These are phyloP conservation scores for Epizoanthus illoricatus DNA, from an alignment of 92 coral and sea anemone species.

Conservation along the genomic window DNA sequence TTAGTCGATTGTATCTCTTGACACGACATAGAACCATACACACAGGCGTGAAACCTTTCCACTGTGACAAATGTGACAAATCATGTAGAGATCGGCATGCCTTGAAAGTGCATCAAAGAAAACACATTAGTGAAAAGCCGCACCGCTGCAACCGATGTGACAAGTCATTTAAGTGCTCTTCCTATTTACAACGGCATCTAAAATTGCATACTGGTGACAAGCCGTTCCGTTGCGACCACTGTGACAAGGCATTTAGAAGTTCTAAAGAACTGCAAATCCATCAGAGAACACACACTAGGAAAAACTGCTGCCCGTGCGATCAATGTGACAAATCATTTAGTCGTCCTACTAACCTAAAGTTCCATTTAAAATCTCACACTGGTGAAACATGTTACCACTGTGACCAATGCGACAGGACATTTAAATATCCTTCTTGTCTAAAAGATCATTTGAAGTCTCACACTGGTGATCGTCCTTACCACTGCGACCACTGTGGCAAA, in stretches of 20 bases:
- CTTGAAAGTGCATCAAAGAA: constrained; percentile 8
- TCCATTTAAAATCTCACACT: too few relatives aligned
- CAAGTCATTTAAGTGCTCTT: neutral
- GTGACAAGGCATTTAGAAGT: constrained; percentile 53
- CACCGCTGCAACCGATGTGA: neutral
- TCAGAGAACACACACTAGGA: constrained; percentile 47
- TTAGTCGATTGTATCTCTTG: too few relatives aligned
- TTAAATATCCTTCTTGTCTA: neutral
- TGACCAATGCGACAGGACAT: too few relatives aligned
- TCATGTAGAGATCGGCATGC: neutral
- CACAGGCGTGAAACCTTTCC: too few relatives aligned
- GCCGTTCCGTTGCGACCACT: constrained; percentile 54
- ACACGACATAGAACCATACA: too few relatives aligned
- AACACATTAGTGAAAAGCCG: neutral
- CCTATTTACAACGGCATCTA: neutral
- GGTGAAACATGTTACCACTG: too few relatives aligned
- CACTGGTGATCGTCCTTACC: neutral
- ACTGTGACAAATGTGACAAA: constrained; percentile 7
- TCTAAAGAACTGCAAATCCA: constrained; percentile 48
- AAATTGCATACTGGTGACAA: constrained; percentile 44
- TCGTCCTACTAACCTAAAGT: neutral
- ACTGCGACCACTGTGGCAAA: neutral
- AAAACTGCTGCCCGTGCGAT: constrained; percentile 51
- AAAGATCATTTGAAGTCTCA: neutral
- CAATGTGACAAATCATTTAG: constrained; percentile 44